Base-by-base conservation (phyloP, 1,140 invertebrate species). In the Sycobia sp. region DNA sequence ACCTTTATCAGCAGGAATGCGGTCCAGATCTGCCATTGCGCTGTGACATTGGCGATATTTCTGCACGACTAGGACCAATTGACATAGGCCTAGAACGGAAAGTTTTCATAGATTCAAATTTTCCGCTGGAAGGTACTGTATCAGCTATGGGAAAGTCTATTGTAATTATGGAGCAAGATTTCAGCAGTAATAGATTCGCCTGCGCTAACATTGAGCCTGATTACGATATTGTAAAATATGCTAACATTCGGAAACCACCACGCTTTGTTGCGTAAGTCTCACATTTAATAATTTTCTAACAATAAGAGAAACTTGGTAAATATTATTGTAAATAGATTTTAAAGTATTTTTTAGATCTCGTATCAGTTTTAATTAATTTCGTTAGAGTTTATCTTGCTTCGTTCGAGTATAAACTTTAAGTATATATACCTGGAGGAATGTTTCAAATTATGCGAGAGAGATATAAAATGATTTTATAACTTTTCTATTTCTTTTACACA, bases 21-120 rank as follows among this genome's bases (percentile, higher is more conserved):
- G 89, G 89, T 1, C 85, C 89, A 0, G 88, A 92, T 76, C 93
- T 95, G 73, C 95, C 93, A 0, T 77, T 96, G 18, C 83, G 94
- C 4, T 98, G 96, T 80, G 91, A 96, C 72, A 90, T 96, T n/a
- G 96, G 95, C 0, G 96, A 98, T 79, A 77, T 97, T 44, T 92
- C 93, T 2, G 88, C 91, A 0, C 85, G 94, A 59, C 78, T 95
- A 38, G 94, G 93, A 1, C 88, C 91, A 1, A 92, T 97, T 59
- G 88, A 90, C 68, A 84, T 97, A 38, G 95, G 95, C 8, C 83
- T 87, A 7, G 85, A 89, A 49, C 86, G 92, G 62, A 85, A 87
- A 70, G 85, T 97, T 59, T 90, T 94, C 67, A 87, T 89, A 22
- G 95, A 98, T 82, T 83, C 88, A 5, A 96, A 95, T 82, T 89